Conservation (phyloP, 2,888 invertebrate species). For the Lissonota sp. region DNA sequence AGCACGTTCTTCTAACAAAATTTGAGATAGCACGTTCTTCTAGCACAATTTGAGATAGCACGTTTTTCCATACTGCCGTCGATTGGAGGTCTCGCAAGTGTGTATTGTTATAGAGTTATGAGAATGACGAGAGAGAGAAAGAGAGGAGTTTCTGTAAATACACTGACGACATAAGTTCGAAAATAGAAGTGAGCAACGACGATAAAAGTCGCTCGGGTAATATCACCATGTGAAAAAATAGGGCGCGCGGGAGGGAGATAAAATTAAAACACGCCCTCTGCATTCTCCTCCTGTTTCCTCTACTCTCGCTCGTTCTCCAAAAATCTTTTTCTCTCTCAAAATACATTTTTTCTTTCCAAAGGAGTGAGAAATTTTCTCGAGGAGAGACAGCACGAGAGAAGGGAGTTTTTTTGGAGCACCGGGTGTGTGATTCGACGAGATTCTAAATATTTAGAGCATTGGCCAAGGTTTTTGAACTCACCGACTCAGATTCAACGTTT, state of each 20-base stretch:
- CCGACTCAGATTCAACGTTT: slow-evolving; percentile 62
- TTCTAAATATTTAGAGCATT: slow-evolving; percentile 70
- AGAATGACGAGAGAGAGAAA: no score
- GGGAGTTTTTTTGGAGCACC: not conserved
- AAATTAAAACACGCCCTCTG: slow-evolving; percentile 61
- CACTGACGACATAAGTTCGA: slow-evolving; percentile 55
- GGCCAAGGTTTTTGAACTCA: slow-evolving; percentile 69
- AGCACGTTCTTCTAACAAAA: no score
- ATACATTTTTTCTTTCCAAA: slow-evolving; percentile 8
- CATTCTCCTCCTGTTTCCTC: slow-evolving; percentile 2
- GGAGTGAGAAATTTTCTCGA: slow-evolving; percentile 1
- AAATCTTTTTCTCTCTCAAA: not conserved
- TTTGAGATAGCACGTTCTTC: no score
- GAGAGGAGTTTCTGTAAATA: no score
- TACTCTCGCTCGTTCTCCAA: not conserved
- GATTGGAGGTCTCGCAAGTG: not conserved
- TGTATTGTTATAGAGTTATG: slow-evolving; percentile 10
- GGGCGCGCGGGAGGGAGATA: slow-evolving; percentile 57
- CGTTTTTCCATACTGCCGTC: no score
- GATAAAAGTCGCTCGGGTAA: not conserved
- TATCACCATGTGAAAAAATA: slow-evolving; percentile 53
- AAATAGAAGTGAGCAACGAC: slow-evolving; percentile 58
- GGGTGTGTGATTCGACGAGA: not conserved
- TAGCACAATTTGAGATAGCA: no score
- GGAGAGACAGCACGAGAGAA: slow-evolving; percentile 52